These are phyloP conservation scores for Mylabris phalerata DNA, from an alignment of 1,140 invertebrate species.

Conservation along the genomic window DNA sequence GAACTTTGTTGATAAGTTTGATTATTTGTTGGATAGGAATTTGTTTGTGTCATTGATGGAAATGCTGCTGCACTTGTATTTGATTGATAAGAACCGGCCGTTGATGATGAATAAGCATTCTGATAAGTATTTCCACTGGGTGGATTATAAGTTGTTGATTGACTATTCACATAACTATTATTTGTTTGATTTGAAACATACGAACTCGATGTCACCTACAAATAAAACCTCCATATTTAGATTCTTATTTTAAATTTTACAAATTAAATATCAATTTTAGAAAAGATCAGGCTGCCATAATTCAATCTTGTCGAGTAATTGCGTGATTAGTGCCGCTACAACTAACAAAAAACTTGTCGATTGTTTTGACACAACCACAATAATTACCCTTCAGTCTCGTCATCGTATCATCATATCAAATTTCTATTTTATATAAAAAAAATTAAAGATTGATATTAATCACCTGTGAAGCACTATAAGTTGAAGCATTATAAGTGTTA, in stretches of 20 bases:
- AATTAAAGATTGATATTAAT: neutral
- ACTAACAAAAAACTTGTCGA: conserved; percentile 20
- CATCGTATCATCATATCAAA: conserved; percentile 25
- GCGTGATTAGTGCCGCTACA: neutral
- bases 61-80: conserved; percentile 21
- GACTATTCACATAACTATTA: conserved; percentile 35
- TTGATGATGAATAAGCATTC: conserved; percentile 29
- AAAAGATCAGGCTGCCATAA: conserved; percentile 21
- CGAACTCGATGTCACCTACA: conserved; percentile 29
- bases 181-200: conserved; percentile 31
- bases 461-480: conserved; percentile 33
- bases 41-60: conserved; percentile 35
- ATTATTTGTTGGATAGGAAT: conserved; percentile 28
- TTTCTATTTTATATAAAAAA: neutral
- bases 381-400: conserved; percentile 21
- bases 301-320: conserved; percentile 8
- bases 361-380: neutral
- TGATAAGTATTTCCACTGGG: conserved; percentile 23
- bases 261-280: neutral
- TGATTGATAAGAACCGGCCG: conserved; percentile 29
- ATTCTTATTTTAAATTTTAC: neutral
- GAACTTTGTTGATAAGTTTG: conserved; percentile 35
- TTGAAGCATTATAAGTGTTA: conserved; percentile 34
- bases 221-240: conserved; percentile 11
- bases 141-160: conserved; percentile 25